Base-by-base conservation (phyloP, 2,113 vertebrate species). In the Lucifuga dentata region DNA sequence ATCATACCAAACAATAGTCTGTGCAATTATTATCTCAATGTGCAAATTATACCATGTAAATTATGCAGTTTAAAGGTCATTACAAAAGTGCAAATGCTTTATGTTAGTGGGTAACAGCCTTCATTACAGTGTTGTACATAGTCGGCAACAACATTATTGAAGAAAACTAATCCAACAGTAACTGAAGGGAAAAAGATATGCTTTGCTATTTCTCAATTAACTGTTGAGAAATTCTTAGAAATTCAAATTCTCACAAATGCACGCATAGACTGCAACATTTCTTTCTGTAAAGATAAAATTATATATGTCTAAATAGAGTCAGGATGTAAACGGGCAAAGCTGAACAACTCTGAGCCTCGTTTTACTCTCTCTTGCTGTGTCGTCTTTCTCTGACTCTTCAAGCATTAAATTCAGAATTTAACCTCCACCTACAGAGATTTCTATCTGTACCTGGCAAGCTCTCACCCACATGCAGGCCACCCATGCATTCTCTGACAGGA, bases 401-500 rank as follows among this genome's bases (percentile, higher is more conserved):
- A 71, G 57, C 69, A 78, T 78, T 78, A 66, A 76, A 73, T 60
- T 55, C 60, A 68, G 35, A 81, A 68, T 80, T 81, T 80, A 85
- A 85, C 88, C 81, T 85, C 77, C 86, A 74, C 83, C 81, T 70
- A 83, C 88, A 69, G 64, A 86, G 61, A 43, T 80, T 52, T 76
- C 53, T 71, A 62, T 81, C 68, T 80, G 57, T 68, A 87, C 87
- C 85, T 80, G 75, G 65, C 61, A 67, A 65, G 66, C 48, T 59
- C 73, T 74, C 83, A 43, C 78, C 85, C 75, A 82, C 85, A 68
- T 33, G 49, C 73, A 24, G 61, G 58, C 85, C 81, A 72, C 68
- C 73, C 41, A 45, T 76, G 51, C 60, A 33, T 57, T 76, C 66
- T 43, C 58, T 63, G 58, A 60, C 76, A 74, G 50, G 62, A 57